Evolutionary conservation across 2,797 vertebrate species (phyloP), one percentile per base, ranked within the genome.

Genomic region (Lophius americanus): DNA sequence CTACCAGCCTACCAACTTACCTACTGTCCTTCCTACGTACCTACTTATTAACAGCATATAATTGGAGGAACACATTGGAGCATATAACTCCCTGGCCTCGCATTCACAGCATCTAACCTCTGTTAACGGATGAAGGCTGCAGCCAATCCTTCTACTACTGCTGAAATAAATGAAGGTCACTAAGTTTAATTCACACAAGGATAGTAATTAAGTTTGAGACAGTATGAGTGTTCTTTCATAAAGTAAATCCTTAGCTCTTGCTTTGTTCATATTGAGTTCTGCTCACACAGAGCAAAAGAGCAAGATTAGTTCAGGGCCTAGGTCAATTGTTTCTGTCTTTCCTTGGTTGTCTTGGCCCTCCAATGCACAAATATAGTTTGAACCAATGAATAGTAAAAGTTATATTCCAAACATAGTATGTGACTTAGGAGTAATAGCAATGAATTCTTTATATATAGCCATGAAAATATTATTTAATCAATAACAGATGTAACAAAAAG

Each of bases 321-420:
- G 43, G 64, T 76, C 44, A 82, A 69, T 67, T 57, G 50, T 68
- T 75, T 73, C 67, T 63, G 54, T 83, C 64, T 60, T 64, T n/a
- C 9, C 39, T 68, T 56, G 37, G 49, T 36, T 46, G 51, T 51
- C 49, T 63, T 35, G n/a, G 12, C 9, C 41, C 9, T 9, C 41
- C 7, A 42, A 3, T 42, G 9, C 7, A 3, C 41, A 42, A 8
- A 42, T 8, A 42, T 42, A 42, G 41, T 42, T 42, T 42, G 9
- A 8, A 1, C 1, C 7, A 42, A 3, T 8, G 8, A 8, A 42
- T 42, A 42, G 9, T 42, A 8, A 42, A 8, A 42, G 9, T 42
- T 9, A 3, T 42, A 42, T 42, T 42, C 9, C 2, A 42, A 42
- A 42, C 9, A 9, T 3, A 42, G 9, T 8, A 7, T 42, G 41